Evolutionary conservation across 2,797 vertebrate species (phyloP), one percentile per base, ranked within the genome.

Genomic region (Chromobotia macracanthus): DNA sequence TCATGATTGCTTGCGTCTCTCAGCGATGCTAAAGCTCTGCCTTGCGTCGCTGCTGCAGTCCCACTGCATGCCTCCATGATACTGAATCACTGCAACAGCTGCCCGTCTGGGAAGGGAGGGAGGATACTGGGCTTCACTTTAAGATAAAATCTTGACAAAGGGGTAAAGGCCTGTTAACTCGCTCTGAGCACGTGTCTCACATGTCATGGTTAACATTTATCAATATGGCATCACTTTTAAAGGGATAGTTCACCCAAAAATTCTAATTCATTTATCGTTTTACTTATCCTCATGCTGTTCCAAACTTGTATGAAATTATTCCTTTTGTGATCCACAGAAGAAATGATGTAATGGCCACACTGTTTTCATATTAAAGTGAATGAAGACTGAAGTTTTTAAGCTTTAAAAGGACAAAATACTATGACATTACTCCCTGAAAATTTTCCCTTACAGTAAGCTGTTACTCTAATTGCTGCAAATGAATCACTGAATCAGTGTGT

Each of bases 51-150:
- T 90, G 92, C 91, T 87, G 92, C 91, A 92, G 92, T 89, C 90
- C 91, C 87, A 56, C 91, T 91, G 88, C 89, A 90, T 88, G 91
- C 89, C 88, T 94, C 93, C 94, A 94, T 94, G 90, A 92, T 92
- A 88, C 88, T 86, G 91, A 87, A 85, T 88, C 90, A 89, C 91
- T 89, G 90, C 92, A 92, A 90, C 90, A 90, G 90, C 89, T 87
- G 83, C 78, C 91, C 89, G 89, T 89, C 82, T 86, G 80, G 60
- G 65, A 76, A 73, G 83, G 69, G 77, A 83, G 69, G 72, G 75
- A 81, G 67, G 71, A 80, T 63, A 86, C 58, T 19, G 44, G 69
- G 73, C 73, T 80, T 80, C 65, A 31, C 56, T 76, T 77, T 25
- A 35, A 55, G 56, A 79, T 66, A 77, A 68, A 72, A 71, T 76